Evolutionary conservation across 2,888 invertebrate genomes (phyloP), one percentile per base, ranked within the genome.

Genomic region (Aporophyla lueneburgensis): DNA sequence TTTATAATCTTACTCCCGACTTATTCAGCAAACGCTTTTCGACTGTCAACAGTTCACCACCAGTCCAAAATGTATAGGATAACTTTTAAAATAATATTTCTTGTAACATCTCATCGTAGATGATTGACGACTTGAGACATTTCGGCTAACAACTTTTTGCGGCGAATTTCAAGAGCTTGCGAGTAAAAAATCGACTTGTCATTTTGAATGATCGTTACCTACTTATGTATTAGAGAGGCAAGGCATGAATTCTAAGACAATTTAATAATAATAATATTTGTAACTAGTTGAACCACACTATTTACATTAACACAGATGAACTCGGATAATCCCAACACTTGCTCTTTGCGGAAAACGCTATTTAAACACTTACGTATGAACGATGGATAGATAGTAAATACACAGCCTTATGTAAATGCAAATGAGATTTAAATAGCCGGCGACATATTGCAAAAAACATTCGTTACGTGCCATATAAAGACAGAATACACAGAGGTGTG

Each of bases 401-500:
- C 24, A 56, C 58, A 51, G 63, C 63, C 71, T 81, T 86, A 86
- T 78, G 76, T 82, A 84, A 86, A 86, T 86, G 78, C 68, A 78
- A 86, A 87, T 80, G 67, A 70, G 83, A 73, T 75, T 61, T 67
- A 70, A 78, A 85, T 78, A 81, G 85, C 78, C 74, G 74, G 69
- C 80, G 65, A 84, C 40, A 71, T 80, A 69, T 82, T 87, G 79
- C 76, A 81, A 82, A 86, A 84, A 74, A 21, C 54, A 58, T 82
- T 81, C 49, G 83, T 71, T 80, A 80, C 69, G 77, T 78, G 73
- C 71, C 75, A 72, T 79, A 81, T 74, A 83, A 58, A 70, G 81
- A 76, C 70, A 62, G 61, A 81, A 79, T 74, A 81, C 70, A 86
- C 85, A 79, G 77, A 87, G 83, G 86, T 76, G 87, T 82, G 86